A percentile compares a stretch with the other conserved stretches of the same genome.
phyloP scores from a whole-genome alignment of 2,888 invertebrate genomes.

The Galerucella calmariensis region DNA sequence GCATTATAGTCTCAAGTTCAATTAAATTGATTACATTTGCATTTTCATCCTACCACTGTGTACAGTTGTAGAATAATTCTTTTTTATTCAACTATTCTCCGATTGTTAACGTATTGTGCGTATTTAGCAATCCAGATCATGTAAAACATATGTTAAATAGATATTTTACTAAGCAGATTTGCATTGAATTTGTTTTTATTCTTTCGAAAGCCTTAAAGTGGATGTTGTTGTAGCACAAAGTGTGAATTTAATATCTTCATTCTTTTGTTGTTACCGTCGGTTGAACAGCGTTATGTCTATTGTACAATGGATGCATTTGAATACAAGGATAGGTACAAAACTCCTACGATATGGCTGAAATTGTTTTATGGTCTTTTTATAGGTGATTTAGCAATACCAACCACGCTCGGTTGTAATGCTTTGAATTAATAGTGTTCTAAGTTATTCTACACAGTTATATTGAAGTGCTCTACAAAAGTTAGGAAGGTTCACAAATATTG shows the following conservation, averaged over 20 bases:
- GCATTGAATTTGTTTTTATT: slow-evolving; percentile 52
- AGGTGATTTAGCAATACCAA: background rate
- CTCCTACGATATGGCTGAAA: slow-evolving; percentile 12
- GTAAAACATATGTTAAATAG: slow-evolving; percentile 48
- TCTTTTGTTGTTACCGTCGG: slow-evolving; percentile 34
- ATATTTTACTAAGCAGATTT: slow-evolving; percentile 48
- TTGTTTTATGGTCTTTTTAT: slow-evolving; percentile 8
- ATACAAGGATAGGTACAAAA: slow-evolving; percentile 14
- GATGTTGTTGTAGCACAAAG: slow-evolving; percentile 29
- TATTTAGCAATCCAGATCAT: slow-evolving; percentile 38
- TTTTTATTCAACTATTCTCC: slow-evolving; percentile 14
- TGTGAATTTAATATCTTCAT: slow-evolving; percentile 41
- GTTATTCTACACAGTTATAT: no score
- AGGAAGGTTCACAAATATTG: no score
- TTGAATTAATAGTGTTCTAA: no score
- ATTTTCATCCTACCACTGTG: background rate
- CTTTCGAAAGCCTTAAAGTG: slow-evolving; percentile 36
- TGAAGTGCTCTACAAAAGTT: no score
- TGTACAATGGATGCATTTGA: slow-evolving; percentile 29
- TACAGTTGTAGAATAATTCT: background rate
- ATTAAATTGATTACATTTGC: slow-evolving; percentile 9
- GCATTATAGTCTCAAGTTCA: background rate
- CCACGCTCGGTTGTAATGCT: no score
- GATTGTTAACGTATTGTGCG: slow-evolving; percentile 30
- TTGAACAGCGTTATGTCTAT: slow-evolving; percentile 16